A percentile compares a stretch with the other conserved stretches of the same genome.
These are phyloP conservation scores for Tanypteryx hageni DNA, from an alignment of 2,888 invertebrate genomes.

Conservation along the genomic window DNA sequence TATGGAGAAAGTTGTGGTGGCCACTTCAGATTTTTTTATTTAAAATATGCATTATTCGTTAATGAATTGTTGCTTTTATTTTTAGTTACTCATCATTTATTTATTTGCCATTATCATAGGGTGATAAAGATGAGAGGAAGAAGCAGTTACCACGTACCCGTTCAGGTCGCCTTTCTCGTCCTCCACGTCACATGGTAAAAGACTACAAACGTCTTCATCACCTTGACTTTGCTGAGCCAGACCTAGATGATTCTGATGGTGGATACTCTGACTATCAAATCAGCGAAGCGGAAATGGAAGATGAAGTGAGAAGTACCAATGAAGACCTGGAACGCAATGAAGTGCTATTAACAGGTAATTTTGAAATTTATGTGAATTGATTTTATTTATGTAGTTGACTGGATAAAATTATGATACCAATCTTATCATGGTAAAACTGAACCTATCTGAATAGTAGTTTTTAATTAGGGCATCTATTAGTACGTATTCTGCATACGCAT, in stretches of 20 bases:
- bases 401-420: no score
- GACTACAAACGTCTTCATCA: slow-evolving; percentile 80
- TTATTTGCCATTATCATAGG: slow-evolving; percentile 70
- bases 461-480: no score
- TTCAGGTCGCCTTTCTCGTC: slow-evolving; percentile 79
- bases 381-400: no score
- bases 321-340: slow-evolving; percentile 56
- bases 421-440: no score
- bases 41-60: no score
- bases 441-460: no score
- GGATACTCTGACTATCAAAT: slow-evolving; percentile 79
- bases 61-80: no score
- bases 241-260: slow-evolving; percentile 79
- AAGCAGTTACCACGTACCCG: slow-evolving; percentile 77
- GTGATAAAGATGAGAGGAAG: slow-evolving; percentile 76
- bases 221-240: slow-evolving; percentile 78
- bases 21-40: no score
- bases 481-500: no score
- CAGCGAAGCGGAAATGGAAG: slow-evolving; percentile 70
- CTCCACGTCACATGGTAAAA: slow-evolving; percentile 80
- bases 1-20: no score
- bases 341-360: slow-evolving; percentile 37
- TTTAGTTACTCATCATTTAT: background rate
- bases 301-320: slow-evolving; percentile 67
- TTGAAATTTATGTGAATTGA: background rate